A percentile compares a stretch with the other conserved stretches of the same genome.
These are phyloP conservation scores for Cherax quadricarinatus DNA, from an alignment of 1,140 invertebrate genomes.

Conservation along the genomic window DNA sequence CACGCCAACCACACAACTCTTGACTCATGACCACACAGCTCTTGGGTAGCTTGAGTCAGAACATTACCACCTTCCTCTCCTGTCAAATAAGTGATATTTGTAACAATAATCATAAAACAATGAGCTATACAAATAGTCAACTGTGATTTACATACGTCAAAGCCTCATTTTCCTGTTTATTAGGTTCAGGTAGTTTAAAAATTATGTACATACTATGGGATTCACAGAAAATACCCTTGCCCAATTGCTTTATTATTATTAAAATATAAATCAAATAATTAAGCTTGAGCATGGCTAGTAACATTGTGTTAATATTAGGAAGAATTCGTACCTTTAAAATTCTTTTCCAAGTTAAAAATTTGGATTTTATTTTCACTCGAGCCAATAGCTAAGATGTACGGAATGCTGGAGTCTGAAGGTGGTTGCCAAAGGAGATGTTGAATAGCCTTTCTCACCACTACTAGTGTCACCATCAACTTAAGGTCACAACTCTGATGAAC, in stretches of 20 bases:
- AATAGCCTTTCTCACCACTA: constrained; percentile 61
- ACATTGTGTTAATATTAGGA: too few species aligned
- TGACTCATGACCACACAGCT: constrained; percentile 60
- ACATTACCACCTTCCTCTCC: background rate
- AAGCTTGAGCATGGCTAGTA: too few species aligned
- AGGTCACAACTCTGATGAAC: constrained; percentile 34
- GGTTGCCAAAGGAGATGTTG: constrained; percentile 70
- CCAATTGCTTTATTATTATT: too few species aligned
- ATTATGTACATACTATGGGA: too few species aligned
- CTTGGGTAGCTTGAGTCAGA: constrained; percentile 55
- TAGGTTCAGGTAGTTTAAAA: too few species aligned
- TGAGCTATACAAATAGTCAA: too few species aligned
- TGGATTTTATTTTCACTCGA: constrained; percentile 65
- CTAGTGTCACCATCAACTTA: constrained; percentile 24
- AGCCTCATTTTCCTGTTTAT: too few species aligned
- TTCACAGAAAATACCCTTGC: too few species aligned
- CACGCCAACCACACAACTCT: constrained; percentile 69
- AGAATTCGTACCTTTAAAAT: constrained; percentile 23
- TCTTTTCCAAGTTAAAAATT: constrained; percentile 48
- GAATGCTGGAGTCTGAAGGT: background rate
- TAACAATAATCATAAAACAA: background rate
- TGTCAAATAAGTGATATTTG: background rate
- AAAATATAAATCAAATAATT: too few species aligned
- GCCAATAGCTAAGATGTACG: constrained; percentile 54
- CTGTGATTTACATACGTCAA: too few species aligned